Conservation (phyloP, 2,888 invertebrate species). For the Ennomos erosarius region DNA sequence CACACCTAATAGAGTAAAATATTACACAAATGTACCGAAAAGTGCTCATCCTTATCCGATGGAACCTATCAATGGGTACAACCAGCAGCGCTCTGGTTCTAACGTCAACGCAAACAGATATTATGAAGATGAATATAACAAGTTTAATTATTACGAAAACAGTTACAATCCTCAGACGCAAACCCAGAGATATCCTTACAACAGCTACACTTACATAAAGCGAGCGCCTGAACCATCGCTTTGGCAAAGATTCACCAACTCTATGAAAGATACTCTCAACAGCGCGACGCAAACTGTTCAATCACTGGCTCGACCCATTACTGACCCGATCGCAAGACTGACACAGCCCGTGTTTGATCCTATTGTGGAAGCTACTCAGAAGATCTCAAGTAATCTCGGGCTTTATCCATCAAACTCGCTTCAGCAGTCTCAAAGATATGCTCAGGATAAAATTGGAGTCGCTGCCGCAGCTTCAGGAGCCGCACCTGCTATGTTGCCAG, state of each 20-base stretch:
- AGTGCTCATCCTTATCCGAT: constrained; percentile 86
- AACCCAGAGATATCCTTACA: constrained; percentile 83
- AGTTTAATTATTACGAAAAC: constrained; percentile 84
- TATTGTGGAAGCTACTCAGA: constrained; percentile 91
- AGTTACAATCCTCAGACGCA: constrained; percentile 60
- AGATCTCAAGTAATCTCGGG: constrained; percentile 91
- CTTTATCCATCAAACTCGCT: constrained; percentile 80
- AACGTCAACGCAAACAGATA: constrained; percentile 74
- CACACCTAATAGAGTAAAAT: constrained; percentile 71
- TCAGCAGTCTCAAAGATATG: constrained; percentile 76
- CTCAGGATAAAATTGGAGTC: constrained; percentile 88
- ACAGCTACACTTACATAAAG: constrained; percentile 86
- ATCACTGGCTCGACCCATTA: constrained; percentile 86
- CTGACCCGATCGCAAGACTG: constrained; percentile 84
- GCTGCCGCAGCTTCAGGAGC: constrained; percentile 83
- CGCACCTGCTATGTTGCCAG: constrained; percentile 88
- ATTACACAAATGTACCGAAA: constrained; percentile 82
- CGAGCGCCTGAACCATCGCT: constrained; percentile 86
- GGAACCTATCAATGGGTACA: constrained; percentile 76
- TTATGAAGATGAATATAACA: constrained; percentile 81
- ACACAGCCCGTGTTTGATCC: constrained; percentile 89
- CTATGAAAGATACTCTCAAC: constrained; percentile 89
- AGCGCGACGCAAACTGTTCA: constrained; percentile 89
- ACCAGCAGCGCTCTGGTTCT: constrained; percentile 75
- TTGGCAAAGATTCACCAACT: constrained; percentile 90